Evolutionary conservation across 2,888 invertebrate genomes (phyloP), one percentile per base, ranked within the genome.

Genomic region (Eilema griseolum): DNA sequence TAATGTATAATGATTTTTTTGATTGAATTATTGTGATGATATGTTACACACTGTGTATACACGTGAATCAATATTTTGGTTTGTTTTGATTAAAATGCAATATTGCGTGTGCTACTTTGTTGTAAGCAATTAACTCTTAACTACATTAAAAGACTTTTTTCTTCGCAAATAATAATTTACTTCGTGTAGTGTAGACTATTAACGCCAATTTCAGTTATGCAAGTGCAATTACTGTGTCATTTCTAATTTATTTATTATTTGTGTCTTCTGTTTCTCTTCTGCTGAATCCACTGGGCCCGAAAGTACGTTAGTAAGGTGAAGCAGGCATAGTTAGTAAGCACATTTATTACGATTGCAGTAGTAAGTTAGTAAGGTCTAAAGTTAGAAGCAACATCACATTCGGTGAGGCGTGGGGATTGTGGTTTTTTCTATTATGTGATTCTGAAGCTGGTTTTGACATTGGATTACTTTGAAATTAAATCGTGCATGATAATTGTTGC

Each of bases 251-350:
- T 26, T 26, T 24, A 46, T 41, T 26, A n/a, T 60, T 28, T 57
- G 20, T 24, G 16, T 4, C 24, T 26, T 67, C 37, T 14, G 14
- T 52, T 33, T 46, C 3, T 57, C 67, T 61, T 87, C 86, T 85
- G 91, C 91, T 87, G 90, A 88, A 84, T 88, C 87, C 92, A 90
- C 87, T 67, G 82, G 82, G 83, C 87, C 90, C 86, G 89, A 88
- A 92, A 88, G 68, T 88, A 87, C 81, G 86, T 92, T 92, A 93
- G 90, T 93, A 88, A 88, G 89, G 90, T 88, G 61, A 90, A 91
- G 91, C 91, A 86, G 86, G 89, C 85, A 83, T 81, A 86, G 79
- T 82, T 81, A 84, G 77, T 81, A 81, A 85, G 86, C 82, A 84
- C 78, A 79, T 76, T 79, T 80, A 87, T 74, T 80, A 80, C 78